Evolutionary conservation across 2,113 vertebrate species (phyloP).

Genomic region (Notothenia rossii): DNA sequence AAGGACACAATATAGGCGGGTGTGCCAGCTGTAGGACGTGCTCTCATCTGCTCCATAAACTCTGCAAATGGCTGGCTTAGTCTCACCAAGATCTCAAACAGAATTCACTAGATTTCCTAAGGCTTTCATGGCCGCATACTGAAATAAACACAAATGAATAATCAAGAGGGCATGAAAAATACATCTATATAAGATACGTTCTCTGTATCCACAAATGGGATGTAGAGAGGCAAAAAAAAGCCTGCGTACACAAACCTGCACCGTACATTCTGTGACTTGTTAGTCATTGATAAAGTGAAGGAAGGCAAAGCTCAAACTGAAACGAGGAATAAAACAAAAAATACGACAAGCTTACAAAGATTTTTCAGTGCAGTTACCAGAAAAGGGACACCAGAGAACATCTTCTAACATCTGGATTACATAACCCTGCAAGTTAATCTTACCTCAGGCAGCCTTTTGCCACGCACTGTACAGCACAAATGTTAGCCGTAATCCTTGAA

Average conservation of each 20-base stretch:
- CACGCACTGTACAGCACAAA: conserved; percentile 59
- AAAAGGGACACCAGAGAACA: conserved; percentile 47
- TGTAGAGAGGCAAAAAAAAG: conserved; percentile 4
- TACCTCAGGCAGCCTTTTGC: conserved; percentile 64
- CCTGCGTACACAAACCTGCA: background rate
- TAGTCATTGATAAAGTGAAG: conserved; percentile 20
- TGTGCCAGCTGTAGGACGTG: conserved; percentile 35
- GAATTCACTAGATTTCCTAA: conserved; percentile 36
- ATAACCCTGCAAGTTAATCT: conserved; percentile 62
- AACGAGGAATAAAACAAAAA: background rate
- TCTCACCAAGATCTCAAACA: conserved; percentile 48
- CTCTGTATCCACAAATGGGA: conserved; percentile 22
- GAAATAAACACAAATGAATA: conserved; percentile 65
- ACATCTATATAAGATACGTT: conserved; percentile 35
- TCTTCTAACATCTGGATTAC: conserved; percentile 70
- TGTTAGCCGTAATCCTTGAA: conserved; percentile 63
- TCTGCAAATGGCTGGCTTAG: conserved; percentile 42
- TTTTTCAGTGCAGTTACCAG: conserved; percentile 29
- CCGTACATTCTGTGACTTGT: conserved; percentile 1
- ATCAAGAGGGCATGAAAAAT: conserved; percentile 49
- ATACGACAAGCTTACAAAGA: conserved; percentile 1
- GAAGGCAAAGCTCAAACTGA: conserved; percentile 4
- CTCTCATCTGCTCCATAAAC: conserved; percentile 40
- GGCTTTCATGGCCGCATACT: conserved; percentile 36
- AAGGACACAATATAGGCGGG: conserved; percentile 46